Conservation (phyloP, 2,797 vertebrate species). For the Lithobates sylvaticus region DNA sequence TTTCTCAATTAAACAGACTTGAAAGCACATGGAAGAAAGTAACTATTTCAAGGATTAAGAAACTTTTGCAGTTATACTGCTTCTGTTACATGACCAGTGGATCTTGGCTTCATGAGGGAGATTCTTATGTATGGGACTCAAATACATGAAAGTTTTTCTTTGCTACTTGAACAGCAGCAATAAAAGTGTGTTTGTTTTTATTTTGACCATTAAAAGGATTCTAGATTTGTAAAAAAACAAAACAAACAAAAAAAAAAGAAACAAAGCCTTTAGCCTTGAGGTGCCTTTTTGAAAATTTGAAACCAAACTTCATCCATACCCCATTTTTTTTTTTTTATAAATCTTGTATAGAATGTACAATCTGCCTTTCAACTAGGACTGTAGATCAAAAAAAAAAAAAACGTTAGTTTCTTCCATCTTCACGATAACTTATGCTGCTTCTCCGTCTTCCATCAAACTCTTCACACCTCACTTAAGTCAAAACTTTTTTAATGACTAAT, state of each 20-base stretch:
- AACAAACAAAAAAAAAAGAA: background rate
- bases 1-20: slow-evolving; percentile 78
- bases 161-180: slow-evolving; percentile 88
- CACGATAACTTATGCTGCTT: slow-evolving; percentile 76
- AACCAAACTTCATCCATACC: slow-evolving; percentile 83
- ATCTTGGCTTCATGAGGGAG: slow-evolving; percentile 73
- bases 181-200: slow-evolving; percentile 83
- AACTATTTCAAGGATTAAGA: slow-evolving; percentile 71
- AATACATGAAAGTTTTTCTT: slow-evolving; percentile 76
- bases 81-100: slow-evolving; percentile 71
- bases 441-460: slow-evolving; percentile 85
- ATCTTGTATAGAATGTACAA: slow-evolving; percentile 80
- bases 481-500: slow-evolving; percentile 69
- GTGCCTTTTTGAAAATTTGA: slow-evolving; percentile 91
- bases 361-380: slow-evolving; percentile 74
- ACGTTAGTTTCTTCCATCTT: slow-evolving; percentile 77
- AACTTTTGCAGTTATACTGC: slow-evolving; percentile 75
- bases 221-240: slow-evolving; percentile 83
- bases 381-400: slow-evolving; percentile 72
- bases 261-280: slow-evolving; percentile 90
- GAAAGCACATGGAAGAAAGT: slow-evolving; percentile 81
- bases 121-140: slow-evolving; percentile 75
- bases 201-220: slow-evolving; percentile 84
- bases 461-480: slow-evolving; percentile 73
- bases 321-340: slow-evolving; percentile 75